Base-by-base conservation (phyloP, 2,113 vertebrate genomes). In the Chlamydotis undulata region DNA sequence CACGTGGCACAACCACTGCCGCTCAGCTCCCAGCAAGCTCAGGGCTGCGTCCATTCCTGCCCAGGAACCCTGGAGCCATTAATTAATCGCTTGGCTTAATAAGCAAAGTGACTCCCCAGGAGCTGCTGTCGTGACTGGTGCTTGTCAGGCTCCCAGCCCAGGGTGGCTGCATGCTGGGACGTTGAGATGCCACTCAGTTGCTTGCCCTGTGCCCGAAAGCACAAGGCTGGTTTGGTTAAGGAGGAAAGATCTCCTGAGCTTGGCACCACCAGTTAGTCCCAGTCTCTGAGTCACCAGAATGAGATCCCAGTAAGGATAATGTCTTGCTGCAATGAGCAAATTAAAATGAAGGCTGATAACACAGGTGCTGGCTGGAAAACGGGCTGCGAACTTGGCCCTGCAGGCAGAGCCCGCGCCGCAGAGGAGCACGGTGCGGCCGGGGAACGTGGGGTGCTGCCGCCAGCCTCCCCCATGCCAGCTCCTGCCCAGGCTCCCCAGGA, bases 111-210 rank as follows among this genome's bases (percentile, higher is more conserved):
- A 67, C 7, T 41, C 25, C 17, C 33, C 45, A 49, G 45, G n/a
- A 83, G 53, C 47, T 67, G 53, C 52, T 52, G 56, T 57, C 1
- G 0, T 45, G 64, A 64, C 16, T 1, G 2, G 19, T 18, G 35
- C 57, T 59, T 39, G 21, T 7, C 1, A 3, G 73, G 67, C 49
- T 73, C 28, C 65, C 71, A 73, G 64, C 26, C 18, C 35, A 26
- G 24, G 11, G 57, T 37, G 52, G 59, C 52, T 55, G 25, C 10
- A 4, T 4, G 9, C 33, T 23, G 37, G n/a, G 73, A 52, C 3
- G 3, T 4, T 4, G 7, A 47, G 83, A 61, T 21, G 41, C 37
- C 50, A 33, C 18, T 22, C 0, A 0, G 17, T 29, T 1, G 1
- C 60, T 84, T 1, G 5, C 12, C 29, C 50, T 3, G 1, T 25